A percentile compares a stretch with the other conserved stretches of the same genome.
phyloP scores from a whole-genome alignment of 2,113 vertebrate genomes.

The Callospermophilus lateralis region DNA sequence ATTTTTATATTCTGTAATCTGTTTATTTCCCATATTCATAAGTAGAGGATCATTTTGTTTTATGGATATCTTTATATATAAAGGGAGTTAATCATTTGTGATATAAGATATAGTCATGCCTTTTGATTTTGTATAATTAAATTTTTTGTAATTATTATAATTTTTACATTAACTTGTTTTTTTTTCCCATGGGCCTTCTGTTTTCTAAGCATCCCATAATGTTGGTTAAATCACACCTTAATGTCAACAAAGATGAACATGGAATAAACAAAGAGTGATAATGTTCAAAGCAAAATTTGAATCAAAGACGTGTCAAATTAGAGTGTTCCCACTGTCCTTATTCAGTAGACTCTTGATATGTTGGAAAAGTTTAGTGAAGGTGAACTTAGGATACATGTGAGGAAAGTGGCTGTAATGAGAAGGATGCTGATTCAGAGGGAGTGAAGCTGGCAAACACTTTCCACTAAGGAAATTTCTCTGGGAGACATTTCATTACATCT shows the following conservation, averaged over 20 bases:
- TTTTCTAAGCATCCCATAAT: background rate
- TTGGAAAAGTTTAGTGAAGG: background rate
- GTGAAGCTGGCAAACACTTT: background rate
- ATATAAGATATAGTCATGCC: background rate
- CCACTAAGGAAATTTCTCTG: background rate
- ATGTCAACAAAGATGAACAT: background rate
- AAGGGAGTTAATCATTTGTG: background rate
- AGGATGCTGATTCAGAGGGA: background rate
- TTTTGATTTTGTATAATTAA: background rate
- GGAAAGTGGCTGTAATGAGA: background rate
- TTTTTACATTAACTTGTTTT: constrained; percentile 11
- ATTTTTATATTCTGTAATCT: background rate
- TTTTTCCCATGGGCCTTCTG: background rate
- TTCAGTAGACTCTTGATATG: background rate
- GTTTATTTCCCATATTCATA: background rate
- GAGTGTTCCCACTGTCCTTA: background rate
- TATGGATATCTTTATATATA: background rate
- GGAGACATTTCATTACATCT: background rate
- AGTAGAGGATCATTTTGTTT: background rate
- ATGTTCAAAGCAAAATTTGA: background rate
- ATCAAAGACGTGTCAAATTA: background rate
- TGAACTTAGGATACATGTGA: background rate
- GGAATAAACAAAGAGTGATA: background rate
- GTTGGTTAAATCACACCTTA: background rate
- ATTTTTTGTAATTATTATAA: background rate